phyloP scores from a whole-genome alignment of 1,140 invertebrate genomes.

The Drosophila erecta region DNA sequence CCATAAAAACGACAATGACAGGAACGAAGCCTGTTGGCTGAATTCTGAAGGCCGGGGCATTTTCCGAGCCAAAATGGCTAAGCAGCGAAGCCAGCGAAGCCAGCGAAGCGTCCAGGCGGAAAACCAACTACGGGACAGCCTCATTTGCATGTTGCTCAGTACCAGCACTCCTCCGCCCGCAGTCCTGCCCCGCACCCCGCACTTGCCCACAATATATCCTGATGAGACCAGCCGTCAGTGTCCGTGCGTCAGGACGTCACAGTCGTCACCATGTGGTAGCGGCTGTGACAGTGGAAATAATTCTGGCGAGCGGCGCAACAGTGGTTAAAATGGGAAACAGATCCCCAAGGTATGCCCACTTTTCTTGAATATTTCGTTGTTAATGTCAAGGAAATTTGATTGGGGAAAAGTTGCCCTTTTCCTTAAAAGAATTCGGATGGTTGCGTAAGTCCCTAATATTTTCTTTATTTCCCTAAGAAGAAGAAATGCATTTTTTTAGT shows the following conservation, averaged over 20 bases:
- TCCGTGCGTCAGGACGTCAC: conserved; percentile 73
- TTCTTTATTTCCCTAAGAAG: no score
- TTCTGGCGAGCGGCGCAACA: conserved; percentile 28
- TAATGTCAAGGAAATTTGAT: conserved; percentile 14
- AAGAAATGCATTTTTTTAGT: no score
- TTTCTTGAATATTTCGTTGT: conserved; percentile 6
- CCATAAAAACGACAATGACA: conserved; percentile 73
- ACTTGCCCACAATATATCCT: conserved; percentile 32
- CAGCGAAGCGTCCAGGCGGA: conserved; percentile 80
- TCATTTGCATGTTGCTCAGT: conserved; percentile 71
- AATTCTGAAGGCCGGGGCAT: conserved; percentile 9
- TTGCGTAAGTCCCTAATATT: no score
- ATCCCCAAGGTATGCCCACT: conserved; percentile 4
- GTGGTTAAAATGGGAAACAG: conserved; percentile 33
- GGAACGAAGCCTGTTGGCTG: conserved; percentile 14
- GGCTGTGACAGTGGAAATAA: conserved; percentile 74
- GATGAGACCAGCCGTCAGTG: conserved; percentile 60
- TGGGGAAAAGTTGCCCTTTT: not conserved
- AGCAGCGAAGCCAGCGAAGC: conserved; percentile 65
- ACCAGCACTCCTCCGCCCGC: not conserved
- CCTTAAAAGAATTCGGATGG: not conserved
- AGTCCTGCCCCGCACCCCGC: conserved; percentile 1
- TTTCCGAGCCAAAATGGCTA: conserved; percentile 28
- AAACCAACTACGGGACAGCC: conserved; percentile 80
- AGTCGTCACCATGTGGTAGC: conserved; percentile 79